Base-by-base conservation (phyloP, 2,797 vertebrate genomes). In the Champsocephalus esox region DNA sequence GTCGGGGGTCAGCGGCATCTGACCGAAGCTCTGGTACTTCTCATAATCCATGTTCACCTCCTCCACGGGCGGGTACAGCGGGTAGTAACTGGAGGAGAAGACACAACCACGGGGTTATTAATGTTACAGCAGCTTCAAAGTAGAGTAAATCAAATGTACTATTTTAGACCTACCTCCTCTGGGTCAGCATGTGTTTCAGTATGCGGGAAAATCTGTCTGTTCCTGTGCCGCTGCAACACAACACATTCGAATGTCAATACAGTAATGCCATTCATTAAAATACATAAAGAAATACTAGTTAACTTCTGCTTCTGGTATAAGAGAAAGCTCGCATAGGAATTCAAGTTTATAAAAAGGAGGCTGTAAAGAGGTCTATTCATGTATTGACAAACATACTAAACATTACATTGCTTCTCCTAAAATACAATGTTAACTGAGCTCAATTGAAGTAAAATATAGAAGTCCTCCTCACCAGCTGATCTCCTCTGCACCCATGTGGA, bases 401-500 rank as follows among this genome's bases (percentile, higher is more conserved):
- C 19, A 52, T 62, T 0, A 14, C 16, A 48, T 4, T n/a, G 28
- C 45, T 41, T 55, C 14, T 17, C 50, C 66, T 64, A 4, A 56
- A 50, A 32, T 51, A 11, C 0, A 41, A 55, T 65, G 56, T 5
- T 13, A 46, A 44, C 9, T n/a, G 14, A 60, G 48, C 44, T 12
- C 16, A 6, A 9, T 1, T 41, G 7, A 2, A 12, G 16, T 54
- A 4, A 21, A 54, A 14, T 43, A 5, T 13, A 57, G 1, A 56
- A 58, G 46, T 49, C 17, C 50, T 79, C 28, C 79, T 83, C 87
- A 99, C 98, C 96, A 94, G 92, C 96, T 97, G 90, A 99, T 98
- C 93, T 98, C 97, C 85, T 99, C 98, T 0, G 96, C 94, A 0
- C 97, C 95, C 95, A 99, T 96, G 91, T 98, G 96, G 82, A 99